Evolutionary conservation across 37 sponge, comb jelly and placozoan genomes (phyloP).

Genomic region (Spongia lamella): DNA sequence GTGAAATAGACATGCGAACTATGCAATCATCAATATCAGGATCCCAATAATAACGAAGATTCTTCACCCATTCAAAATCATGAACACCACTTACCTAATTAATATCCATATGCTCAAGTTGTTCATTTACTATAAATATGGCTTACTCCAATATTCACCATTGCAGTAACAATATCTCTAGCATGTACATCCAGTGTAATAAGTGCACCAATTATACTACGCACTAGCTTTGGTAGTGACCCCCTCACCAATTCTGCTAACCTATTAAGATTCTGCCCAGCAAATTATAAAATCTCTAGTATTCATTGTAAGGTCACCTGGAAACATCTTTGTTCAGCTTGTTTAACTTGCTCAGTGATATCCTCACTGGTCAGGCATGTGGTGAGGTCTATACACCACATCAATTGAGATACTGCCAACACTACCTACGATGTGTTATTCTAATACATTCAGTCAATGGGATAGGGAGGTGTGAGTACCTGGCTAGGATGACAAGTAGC

Average conservation of each 20-base stretch:
- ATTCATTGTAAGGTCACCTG: constrained; percentile 34
- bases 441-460: no score
- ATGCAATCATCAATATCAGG: constrained; percentile 87
- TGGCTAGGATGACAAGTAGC: constrained; percentile 84
- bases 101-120: background rate
- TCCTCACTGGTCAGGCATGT: constrained; percentile 66
- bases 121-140: background rate
- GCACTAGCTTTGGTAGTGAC: constrained; percentile 78
- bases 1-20: constrained; percentile 91
- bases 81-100: constrained; percentile 62
- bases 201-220: constrained; percentile 90
- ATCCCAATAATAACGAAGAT: constrained; percentile 98
- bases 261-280: constrained; percentile 84
- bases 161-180: constrained; percentile 88
- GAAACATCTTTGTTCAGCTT: constrained; percentile 82
- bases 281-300: background rate
- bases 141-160: constrained; percentile 78
- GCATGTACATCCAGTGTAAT: constrained; percentile 98
- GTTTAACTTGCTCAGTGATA: constrained; percentile 69
- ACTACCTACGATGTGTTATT: constrained; percentile 67
- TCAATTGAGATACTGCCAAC: constrained; percentile 95
- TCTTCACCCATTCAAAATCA: constrained; percentile 98
- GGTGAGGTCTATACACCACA: constrained; percentile 95
- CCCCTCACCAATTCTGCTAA: constrained; percentile 94
- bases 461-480: constrained; percentile 31